phyloP scores from a whole-genome alignment of 2,113 vertebrate genomes.

The Crotophaga sulcirostris region DNA sequence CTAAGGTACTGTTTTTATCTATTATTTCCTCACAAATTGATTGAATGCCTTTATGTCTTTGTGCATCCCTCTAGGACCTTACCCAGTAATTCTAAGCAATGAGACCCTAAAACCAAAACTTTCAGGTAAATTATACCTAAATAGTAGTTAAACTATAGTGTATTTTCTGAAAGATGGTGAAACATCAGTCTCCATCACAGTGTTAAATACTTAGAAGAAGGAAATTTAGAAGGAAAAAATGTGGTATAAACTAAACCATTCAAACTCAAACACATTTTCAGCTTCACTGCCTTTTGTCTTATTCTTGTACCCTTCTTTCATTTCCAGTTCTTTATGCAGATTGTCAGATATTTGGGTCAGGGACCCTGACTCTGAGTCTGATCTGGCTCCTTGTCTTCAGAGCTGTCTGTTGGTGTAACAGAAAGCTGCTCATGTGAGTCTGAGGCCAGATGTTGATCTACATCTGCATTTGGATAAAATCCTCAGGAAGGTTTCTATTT shows the following conservation, averaged over 20 bases:
- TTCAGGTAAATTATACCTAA: neutral
- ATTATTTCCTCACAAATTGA: neutral
- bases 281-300: neutral
- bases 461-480: neutral
- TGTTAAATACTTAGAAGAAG: neutral
- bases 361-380: neutral
- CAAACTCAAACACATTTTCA: neutral
- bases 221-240: neutral
- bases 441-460: neutral
- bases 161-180: neutral
- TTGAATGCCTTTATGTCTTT: neutral
- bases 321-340: neutral
- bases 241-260: neutral
- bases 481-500: neutral
- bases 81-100: neutral
- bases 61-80: neutral
- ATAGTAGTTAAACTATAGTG: rapidly evolving
- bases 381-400: neutral
- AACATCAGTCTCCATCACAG: rapidly evolving
- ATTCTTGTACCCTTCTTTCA: neutral
- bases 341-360: neutral
- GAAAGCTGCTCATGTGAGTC: neutral
- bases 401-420: neutral
- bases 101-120: neutral
- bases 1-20: neutral